Evolutionary conservation across 2,113 vertebrate species (phyloP).

Genomic region (Xiphophorus maculatus): DNA sequence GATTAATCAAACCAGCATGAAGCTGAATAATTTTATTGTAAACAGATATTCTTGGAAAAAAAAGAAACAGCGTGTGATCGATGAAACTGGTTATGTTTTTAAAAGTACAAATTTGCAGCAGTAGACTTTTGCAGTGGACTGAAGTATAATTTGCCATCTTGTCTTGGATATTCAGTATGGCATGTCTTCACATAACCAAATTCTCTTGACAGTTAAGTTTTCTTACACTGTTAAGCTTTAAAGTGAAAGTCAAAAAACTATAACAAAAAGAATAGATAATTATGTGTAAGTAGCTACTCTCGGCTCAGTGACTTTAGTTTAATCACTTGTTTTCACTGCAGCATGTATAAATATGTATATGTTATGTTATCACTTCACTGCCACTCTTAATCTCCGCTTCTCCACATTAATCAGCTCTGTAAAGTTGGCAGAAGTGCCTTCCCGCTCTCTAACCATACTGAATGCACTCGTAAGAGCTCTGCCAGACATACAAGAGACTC

Average conservation of each 20-base stretch:
- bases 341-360: neutral
- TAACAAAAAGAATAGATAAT: neutral
- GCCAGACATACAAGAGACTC: conserved; percentile 22
- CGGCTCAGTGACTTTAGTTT: conserved; percentile 7
- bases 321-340: conserved; percentile 2
- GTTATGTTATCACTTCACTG: conserved; percentile 1
- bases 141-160: too few relatives aligned
- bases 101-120: too few relatives aligned
- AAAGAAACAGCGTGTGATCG: too few relatives aligned
- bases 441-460: conserved; percentile 23
- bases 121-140: too few relatives aligned
- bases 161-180: too few relatives aligned
- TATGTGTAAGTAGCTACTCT: neutral
- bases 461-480: conserved; percentile 47
- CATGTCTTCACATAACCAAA: too few relatives aligned
- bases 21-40: too few relatives aligned
- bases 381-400: conserved; percentile 15
- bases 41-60: too few relatives aligned
- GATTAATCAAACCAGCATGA: too few relatives aligned
- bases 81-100: too few relatives aligned
- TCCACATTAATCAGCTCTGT: conserved; percentile 42
- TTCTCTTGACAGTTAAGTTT: neutral
- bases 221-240: neutral
- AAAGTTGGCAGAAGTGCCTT: conserved; percentile 22
- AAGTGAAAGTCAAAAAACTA: neutral